Evolutionary conservation across 2,888 invertebrate species (phyloP), one percentile per base, ranked within the genome.

Genomic region (Sisyra terminalis): DNA sequence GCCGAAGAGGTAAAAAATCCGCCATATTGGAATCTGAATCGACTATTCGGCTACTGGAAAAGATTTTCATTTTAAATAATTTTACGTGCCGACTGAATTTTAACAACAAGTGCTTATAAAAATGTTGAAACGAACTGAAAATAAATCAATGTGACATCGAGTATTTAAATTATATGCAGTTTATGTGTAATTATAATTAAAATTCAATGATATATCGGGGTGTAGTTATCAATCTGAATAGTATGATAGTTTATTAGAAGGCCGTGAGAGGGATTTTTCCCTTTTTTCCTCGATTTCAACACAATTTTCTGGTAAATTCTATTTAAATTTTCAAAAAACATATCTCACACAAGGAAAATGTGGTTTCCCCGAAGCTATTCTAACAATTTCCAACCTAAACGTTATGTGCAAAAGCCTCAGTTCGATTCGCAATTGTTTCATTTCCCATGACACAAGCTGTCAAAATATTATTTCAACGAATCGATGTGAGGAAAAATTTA

Each of bases 11-110:
- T 30, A 30, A 40, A 40, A 30, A 37, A 17, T 37, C 41, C 34
- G 41, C 41, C 41, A 41, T 41, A 18, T 41, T 41, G 41, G 18
- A 41, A 41, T 34, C 34, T 34, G 30, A 30, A 41, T 41, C 34
- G 41, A 41, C 41, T 29, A 30, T 34, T 41, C 41, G 41, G 41
- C 34, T 18, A 41, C 41, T 30, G 34, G 18, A 37, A 37, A 37
- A 18, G 18, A 37, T 37, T 37, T 37, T 37, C 37, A 37, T 37
- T 24, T 24, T 24, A 24, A 13, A 37, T n/a, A 37, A 37, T 16
- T 16, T 37, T 17, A 16, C 16, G 37, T 37, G 37, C 37, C 37
- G 37, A 37, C 16, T 13, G 15, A 17, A 15, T 37, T 37, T 37
- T 37, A 37, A 37, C 18, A 37, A 17, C 37, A 37, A 37, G 37